phyloP scores from a whole-genome alignment of 1,140 invertebrate species.

The Nephila pilipes region DNA sequence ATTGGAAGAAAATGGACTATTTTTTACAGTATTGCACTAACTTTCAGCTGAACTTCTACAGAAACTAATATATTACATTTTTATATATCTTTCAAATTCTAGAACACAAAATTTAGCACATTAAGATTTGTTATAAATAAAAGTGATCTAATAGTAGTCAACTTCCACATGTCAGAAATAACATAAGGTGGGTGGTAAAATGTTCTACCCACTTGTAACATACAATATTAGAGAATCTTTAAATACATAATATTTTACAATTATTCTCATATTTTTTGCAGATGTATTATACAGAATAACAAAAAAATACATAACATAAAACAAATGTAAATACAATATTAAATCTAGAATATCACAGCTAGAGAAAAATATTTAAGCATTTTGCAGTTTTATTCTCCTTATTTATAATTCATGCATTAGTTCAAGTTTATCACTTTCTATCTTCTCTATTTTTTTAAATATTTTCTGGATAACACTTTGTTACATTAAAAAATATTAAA shows the following conservation, averaged over 20 bases:
- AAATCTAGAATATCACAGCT: constrained; percentile 5
- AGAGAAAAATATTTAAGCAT: neutral
- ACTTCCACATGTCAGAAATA: neutral
- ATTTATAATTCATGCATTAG: neutral
- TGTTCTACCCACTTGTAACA: too few relatives aligned
- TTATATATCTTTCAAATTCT: too few relatives aligned
- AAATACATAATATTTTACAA: neutral
- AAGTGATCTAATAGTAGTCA: neutral
- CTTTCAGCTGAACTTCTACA: too few relatives aligned
- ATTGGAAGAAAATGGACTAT: too few relatives aligned
- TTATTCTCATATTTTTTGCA: neutral
- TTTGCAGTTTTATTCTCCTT: neutral
- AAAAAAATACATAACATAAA: neutral
- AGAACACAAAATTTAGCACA: too few relatives aligned
- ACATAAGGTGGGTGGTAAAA: neutral
- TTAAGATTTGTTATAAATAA: too few relatives aligned
- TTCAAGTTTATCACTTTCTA: neutral
- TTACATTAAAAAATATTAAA: too few relatives aligned
- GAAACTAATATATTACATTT: too few relatives aligned
- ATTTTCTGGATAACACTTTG: too few relatives aligned
- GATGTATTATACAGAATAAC: neutral
- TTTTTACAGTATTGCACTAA: too few relatives aligned
- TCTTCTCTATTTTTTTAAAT: too few relatives aligned
- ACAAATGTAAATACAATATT: constrained; percentile 12
- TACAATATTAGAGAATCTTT: neutral